Percentiles rank a stretch among this genome's conserved stretches.
phyloP scores from a whole-genome alignment of 1,140 invertebrate genomes.

The Plectus sambesii region DNA sequence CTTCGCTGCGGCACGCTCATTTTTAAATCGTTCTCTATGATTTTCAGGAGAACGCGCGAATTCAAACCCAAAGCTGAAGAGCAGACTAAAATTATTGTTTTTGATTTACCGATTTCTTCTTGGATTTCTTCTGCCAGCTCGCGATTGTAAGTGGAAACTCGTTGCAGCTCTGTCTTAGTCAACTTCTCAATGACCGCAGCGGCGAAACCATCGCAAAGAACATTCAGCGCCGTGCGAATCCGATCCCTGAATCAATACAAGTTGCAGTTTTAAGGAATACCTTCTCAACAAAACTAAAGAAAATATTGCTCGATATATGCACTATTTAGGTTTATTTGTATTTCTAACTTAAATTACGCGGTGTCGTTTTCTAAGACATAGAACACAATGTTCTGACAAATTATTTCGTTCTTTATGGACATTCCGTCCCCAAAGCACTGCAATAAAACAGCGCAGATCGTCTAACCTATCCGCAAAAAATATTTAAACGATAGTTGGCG shows the following conservation, averaged over 20 bases:
- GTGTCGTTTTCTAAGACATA: too few species aligned
- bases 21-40: too few species aligned
- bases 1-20: too few species aligned
- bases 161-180: slow-evolving; percentile 27
- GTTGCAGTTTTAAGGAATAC: slow-evolving; percentile 7
- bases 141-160: slow-evolving; percentile 29
- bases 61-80: too few species aligned
- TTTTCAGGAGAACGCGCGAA: too few species aligned
- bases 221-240: slow-evolving; percentile 88
- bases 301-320: neutral
- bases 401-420: slow-evolving; percentile 1
- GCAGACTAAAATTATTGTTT: too few species aligned
- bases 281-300: neutral
- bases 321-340: slow-evolving; percentile 6
- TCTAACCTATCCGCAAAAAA: too few species aligned
- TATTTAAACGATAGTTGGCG: too few species aligned
- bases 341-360: slow-evolving; percentile 7
- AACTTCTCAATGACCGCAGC: slow-evolving; percentile 73
- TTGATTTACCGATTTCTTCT: slow-evolving; percentile 28
- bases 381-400: too few species aligned
- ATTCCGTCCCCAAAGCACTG: too few species aligned
- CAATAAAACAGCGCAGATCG: too few species aligned
- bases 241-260: slow-evolving; percentile 62
- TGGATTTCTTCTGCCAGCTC: slow-evolving; percentile 35
- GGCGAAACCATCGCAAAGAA: slow-evolving; percentile 81